Evolutionary conservation across 2,113 vertebrate genomes (phyloP).

Genomic region (Pavo muticus): DNA sequence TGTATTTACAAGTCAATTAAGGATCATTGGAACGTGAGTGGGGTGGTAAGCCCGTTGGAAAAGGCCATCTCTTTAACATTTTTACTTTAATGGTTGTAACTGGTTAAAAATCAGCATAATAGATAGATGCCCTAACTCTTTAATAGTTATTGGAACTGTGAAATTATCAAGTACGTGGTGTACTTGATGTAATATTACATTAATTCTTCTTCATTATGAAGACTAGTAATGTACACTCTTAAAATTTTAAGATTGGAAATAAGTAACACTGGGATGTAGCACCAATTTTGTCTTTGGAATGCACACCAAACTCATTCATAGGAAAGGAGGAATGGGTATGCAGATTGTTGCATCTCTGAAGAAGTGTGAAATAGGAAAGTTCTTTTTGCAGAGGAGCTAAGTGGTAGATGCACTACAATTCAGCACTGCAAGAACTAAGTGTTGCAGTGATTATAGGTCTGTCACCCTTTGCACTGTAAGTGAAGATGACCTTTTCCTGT

Average conservation of each 20-base stretch:
- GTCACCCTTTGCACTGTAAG: not conserved
- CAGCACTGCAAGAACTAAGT: not conserved
- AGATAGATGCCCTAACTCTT: conserved; percentile 3
- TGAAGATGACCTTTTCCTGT: not conserved
- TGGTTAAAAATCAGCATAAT: not conserved
- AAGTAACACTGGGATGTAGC: not conserved
- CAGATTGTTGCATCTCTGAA: not conserved
- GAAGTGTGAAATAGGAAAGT: too few relatives aligned
- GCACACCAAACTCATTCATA: not conserved
- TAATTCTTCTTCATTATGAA: conserved; percentile 39
- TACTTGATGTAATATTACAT: conserved; percentile 22
- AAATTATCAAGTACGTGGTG: not conserved
- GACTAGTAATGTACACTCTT: not conserved
- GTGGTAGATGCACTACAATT: not conserved
- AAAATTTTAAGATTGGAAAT: not conserved
- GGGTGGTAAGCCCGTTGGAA: conserved; percentile 1
- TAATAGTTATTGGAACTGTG: not conserved
- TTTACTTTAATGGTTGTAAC: conserved; percentile 11
- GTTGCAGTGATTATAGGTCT: not conserved
- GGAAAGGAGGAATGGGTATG: not conserved
- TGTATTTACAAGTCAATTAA: not conserved
- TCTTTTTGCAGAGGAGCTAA: not conserved
- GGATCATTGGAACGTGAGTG: not conserved
- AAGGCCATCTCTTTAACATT: not conserved
- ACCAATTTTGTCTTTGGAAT: not conserved